phyloP scores from a whole-genome alignment of 2,888 invertebrate species.

The Drosophila colorata region DNA sequence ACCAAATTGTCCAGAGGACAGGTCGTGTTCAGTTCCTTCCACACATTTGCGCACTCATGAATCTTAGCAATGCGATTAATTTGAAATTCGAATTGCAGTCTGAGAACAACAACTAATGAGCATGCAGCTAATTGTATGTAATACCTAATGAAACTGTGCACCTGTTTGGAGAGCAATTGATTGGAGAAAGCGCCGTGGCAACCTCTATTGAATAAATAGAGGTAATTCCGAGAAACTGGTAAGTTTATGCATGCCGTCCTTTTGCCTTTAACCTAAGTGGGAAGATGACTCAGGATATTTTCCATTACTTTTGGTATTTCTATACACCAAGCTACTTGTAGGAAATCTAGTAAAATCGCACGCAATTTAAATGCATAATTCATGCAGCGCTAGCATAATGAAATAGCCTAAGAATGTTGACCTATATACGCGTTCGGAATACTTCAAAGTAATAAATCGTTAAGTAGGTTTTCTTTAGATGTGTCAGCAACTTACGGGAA shows the following conservation, averaged over 20 bases:
- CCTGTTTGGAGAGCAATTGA: background rate
- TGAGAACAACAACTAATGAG: background rate
- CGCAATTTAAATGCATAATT: background rate
- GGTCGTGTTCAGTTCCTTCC: constrained; percentile 18
- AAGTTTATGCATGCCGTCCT: background rate
- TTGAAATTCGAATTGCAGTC: background rate
- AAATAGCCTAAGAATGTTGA: constrained; percentile 1
- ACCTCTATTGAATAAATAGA: background rate
- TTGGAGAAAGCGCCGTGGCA: background rate
- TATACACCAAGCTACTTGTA: no score
- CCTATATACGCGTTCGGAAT: background rate
- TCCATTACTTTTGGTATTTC: background rate
- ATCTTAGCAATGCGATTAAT: constrained; percentile 1
- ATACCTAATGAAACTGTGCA: background rate
- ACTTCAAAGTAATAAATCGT: background rate
- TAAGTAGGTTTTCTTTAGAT: background rate
- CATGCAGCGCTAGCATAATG: background rate
- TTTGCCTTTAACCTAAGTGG: background rate
- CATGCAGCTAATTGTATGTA: background rate
- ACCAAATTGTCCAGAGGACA: constrained; percentile 25
- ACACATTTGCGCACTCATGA: constrained; percentile 17
- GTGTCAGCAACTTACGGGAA: background rate
- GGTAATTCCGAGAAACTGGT: constrained; percentile 1
- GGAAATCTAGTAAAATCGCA: background rate
- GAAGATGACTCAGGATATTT: constrained; percentile 3